These are phyloP conservation scores for Synergus gifuensis DNA, from an alignment of 2,888 invertebrate species.

Conservation along the genomic window DNA sequence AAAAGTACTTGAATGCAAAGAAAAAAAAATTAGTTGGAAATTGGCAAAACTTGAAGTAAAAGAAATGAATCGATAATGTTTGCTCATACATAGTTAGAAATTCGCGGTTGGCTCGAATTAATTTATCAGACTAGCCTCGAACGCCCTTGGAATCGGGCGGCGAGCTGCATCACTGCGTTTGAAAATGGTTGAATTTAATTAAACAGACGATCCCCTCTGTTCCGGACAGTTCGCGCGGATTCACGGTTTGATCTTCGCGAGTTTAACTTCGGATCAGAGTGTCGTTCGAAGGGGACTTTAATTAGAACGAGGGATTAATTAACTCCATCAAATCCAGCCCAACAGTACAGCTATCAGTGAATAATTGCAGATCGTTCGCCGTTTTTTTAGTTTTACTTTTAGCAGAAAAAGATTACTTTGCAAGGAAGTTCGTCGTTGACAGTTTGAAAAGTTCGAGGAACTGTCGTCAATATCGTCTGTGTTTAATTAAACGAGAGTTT, in stretches of 20 bases:
- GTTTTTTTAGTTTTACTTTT: neutral
- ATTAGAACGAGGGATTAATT: slow-evolving; percentile 62
- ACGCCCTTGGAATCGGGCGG: slow-evolving; percentile 52
- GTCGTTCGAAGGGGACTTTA: slow-evolving; percentile 58
- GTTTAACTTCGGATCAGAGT: slow-evolving; percentile 61
- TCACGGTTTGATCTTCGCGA: slow-evolving; percentile 72
- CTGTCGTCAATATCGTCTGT: neutral
- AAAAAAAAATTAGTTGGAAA: too few relatives aligned
- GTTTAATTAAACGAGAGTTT: neutral
- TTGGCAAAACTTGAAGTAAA: slow-evolving; percentile 44
- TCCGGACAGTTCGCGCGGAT: slow-evolving; percentile 67
- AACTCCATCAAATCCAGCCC: slow-evolving; percentile 55
- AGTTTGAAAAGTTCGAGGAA: neutral
- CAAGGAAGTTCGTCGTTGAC: neutral
- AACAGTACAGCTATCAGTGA: slow-evolving; percentile 3
- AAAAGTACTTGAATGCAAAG: too few relatives aligned
- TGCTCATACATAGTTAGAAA: slow-evolving; percentile 47
- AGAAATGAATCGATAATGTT: slow-evolving; percentile 39
- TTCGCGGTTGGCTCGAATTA: slow-evolving; percentile 59
- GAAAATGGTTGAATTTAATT: slow-evolving; percentile 76
- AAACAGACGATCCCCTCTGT: slow-evolving; percentile 65
- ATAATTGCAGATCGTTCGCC: neutral
- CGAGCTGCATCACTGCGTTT: slow-evolving; percentile 58
- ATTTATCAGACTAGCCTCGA: slow-evolving; percentile 62
- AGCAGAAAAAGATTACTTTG: neutral